Conservation (phyloP, 2,888 invertebrate genomes). For the Drosophila dives region DNA sequence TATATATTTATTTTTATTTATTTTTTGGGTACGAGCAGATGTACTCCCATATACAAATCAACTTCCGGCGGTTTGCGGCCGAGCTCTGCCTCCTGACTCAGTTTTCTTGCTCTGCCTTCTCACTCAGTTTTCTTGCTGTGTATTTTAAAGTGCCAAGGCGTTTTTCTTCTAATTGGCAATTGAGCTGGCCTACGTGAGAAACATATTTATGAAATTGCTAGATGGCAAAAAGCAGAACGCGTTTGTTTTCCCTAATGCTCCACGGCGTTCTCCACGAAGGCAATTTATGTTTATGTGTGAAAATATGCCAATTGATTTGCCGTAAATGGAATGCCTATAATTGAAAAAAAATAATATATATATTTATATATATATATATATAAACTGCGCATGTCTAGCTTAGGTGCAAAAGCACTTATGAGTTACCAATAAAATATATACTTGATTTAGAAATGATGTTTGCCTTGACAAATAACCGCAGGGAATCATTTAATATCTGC, state of each 20-base stretch:
- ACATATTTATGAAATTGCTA: constrained; percentile 71
- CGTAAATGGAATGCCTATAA: constrained; percentile 52
- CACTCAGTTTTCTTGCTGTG: constrained; percentile 14
- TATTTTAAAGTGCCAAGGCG: constrained; percentile 61
- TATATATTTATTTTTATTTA: not conserved
- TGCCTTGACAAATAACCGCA: constrained; percentile 6
- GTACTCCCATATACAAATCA: constrained; percentile 76
- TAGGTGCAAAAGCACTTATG: constrained; percentile 9
- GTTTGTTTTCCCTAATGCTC: constrained; percentile 61
- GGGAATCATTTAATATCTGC: not conserved
- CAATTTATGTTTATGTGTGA: constrained; percentile 77
- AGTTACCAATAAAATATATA: constrained; percentile 35
- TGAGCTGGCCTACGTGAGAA: constrained; percentile 77
- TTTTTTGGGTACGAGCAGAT: constrained; percentile 19
- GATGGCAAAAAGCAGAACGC: constrained; percentile 47
- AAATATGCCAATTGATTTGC: constrained; percentile 71
- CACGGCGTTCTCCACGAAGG: constrained; percentile 26
- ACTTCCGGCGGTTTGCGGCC: constrained; percentile 72
- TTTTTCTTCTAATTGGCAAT: constrained; percentile 81
- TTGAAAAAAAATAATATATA: constrained; percentile 38
- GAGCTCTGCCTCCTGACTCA: constrained; percentile 11
- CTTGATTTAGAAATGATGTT: constrained; percentile 8
- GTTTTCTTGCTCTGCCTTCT: constrained; percentile 22
- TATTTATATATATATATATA: no score
- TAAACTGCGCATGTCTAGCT: constrained; percentile 18